phyloP scores from a whole-genome alignment of 1,140 invertebrate species.

The Akabosia matsudoensis region DNA sequence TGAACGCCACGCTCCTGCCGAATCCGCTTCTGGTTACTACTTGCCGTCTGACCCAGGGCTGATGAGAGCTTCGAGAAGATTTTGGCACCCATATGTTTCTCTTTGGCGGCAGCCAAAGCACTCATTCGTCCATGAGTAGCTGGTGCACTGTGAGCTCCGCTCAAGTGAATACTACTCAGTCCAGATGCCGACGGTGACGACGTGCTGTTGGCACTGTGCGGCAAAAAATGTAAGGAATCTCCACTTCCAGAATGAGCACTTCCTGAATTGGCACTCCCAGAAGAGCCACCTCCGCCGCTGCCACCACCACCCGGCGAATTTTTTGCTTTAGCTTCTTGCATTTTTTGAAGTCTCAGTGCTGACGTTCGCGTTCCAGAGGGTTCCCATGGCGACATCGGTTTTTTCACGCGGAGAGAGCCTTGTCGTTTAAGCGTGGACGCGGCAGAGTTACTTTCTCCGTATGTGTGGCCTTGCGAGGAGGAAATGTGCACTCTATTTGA shows the following conservation, averaged over 20 bases:
- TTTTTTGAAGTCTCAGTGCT: conserved; percentile 38
- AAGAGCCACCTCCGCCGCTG: neutral
- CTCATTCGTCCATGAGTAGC: conserved; percentile 18
- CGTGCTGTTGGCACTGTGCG: conserved; percentile 27
- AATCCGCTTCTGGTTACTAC: conserved; percentile 40
- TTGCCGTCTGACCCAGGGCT: conserved; percentile 39
- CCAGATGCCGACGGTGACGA: neutral
- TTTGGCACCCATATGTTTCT: conserved; percentile 37
- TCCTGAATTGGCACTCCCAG: conserved; percentile 21
- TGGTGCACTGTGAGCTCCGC: neutral
- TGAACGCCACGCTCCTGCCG: conserved; percentile 31
- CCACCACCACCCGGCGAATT: neutral
- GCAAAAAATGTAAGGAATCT: conserved; percentile 36
- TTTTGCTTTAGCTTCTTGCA: conserved; percentile 41
- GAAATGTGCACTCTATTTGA: conserved; percentile 23
- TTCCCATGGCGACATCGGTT: conserved; percentile 23
- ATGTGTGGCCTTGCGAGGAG: neutral
- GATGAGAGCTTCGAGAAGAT: conserved; percentile 45
- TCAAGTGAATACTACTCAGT: neutral
- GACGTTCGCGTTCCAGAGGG: conserved; percentile 39
- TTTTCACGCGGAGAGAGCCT: conserved; percentile 36
- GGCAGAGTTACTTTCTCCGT: neutral
- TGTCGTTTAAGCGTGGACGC: conserved; percentile 29
- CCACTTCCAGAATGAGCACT: conserved; percentile 39
- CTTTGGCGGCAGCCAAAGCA: conserved; percentile 24